Evolutionary conservation across 2,888 invertebrate genomes (phyloP).

Genomic region (Cheilosia urbana): DNA sequence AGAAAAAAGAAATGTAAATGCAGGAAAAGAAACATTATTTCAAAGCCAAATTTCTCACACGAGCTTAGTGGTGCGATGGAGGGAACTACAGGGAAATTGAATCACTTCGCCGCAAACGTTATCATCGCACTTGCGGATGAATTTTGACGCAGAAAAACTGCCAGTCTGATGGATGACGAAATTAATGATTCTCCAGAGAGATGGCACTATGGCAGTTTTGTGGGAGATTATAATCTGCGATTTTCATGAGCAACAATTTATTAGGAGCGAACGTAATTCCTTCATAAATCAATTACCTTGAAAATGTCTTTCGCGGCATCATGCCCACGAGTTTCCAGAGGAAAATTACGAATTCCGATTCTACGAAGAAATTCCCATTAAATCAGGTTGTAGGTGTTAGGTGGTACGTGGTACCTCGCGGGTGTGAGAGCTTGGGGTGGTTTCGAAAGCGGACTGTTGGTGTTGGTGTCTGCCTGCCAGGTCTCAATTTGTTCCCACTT

Average conservation of each 20-base stretch:
- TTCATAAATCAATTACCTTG: conserved; percentile 68
- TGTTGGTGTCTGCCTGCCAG: conserved; percentile 10
- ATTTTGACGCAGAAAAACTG: conserved; percentile 44
- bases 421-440: not conserved
- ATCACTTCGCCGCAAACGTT: conserved; percentile 44
- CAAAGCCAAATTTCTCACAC: conserved; percentile 8
- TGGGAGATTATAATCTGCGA: conserved; percentile 16
- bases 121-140: conserved; percentile 54
- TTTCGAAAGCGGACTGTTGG: conserved; percentile 9
- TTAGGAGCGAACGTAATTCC: conserved; percentile 59
- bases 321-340: conserved; percentile 18
- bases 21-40: conserved; percentile 30
- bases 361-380: conserved; percentile 51
- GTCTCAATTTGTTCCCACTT: not conserved
- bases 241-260: conserved; percentile 52
- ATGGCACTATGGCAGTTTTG: not conserved
- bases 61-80: not conserved
- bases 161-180: conserved; percentile 29
- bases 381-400: conserved; percentile 8
- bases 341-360: conserved; percentile 55
- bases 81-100: conserved; percentile 29
- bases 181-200: conserved; percentile 22
- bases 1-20: conserved; percentile 29
- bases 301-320: conserved; percentile 34
- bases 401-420: not conserved